phyloP scores from a whole-genome alignment of 2,888 invertebrate species.

The Scelioninae gen. 1 region DNA sequence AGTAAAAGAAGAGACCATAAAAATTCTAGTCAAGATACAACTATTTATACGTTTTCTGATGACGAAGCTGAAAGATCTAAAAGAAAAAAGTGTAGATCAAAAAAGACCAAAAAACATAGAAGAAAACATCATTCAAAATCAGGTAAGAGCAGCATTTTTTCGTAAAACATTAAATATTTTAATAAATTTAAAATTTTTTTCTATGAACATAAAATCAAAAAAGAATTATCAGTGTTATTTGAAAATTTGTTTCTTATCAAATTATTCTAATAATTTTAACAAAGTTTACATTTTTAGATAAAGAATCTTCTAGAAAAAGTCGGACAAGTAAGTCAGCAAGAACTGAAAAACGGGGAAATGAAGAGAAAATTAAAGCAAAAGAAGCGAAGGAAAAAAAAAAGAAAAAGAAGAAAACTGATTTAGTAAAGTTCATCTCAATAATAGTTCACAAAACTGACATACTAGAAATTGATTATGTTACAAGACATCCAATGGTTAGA shows the following conservation, averaged over 20 bases:
- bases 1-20: constrained; percentile 3
- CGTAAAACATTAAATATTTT: too few species aligned
- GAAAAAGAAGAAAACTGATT: constrained; percentile 63
- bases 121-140: constrained; percentile 51
- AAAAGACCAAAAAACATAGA: constrained; percentile 38
- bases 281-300: constrained; percentile 17
- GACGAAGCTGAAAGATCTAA: constrained; percentile 13
- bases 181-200: too few species aligned
- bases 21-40: constrained; percentile 69
- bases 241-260: too few species aligned
- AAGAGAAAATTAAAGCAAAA: constrained; percentile 29
- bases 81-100: constrained; percentile 27
- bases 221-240: too few species aligned
- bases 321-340: constrained; percentile 47
- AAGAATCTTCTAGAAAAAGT: constrained; percentile 65
- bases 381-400: constrained; percentile 48
- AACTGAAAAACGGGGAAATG: constrained; percentile 17
- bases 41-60: constrained; percentile 66
- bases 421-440: constrained; percentile 84
- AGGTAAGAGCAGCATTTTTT: too few species aligned
- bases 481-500: constrained; percentile 87
- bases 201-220: too few species aligned
- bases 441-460: constrained; percentile 87
- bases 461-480: constrained; percentile 86
- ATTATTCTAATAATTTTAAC: not conserved